These are phyloP conservation scores for Leguminivora glycinivorella DNA, from an alignment of 1,140 invertebrate species.

Conservation along the genomic window DNA sequence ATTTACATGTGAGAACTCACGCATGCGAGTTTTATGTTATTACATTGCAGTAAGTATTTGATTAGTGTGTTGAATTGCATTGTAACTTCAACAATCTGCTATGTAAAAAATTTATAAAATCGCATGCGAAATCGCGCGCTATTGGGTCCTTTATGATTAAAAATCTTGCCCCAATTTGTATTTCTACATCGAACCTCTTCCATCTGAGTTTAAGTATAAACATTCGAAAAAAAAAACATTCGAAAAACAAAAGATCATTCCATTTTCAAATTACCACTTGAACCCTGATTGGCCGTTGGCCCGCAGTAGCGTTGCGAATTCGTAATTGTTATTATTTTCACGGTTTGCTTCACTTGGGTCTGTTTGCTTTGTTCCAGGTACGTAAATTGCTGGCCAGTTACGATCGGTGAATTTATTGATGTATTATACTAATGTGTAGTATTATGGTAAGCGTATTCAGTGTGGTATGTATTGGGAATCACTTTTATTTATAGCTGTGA, in stretches of 20 bases:
- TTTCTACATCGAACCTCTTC: too few species aligned
- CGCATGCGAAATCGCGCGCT: too few species aligned
- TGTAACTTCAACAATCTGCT: too few species aligned
- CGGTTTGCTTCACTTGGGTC: slow-evolving; percentile 25
- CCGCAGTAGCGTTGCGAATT: slow-evolving; percentile 22
- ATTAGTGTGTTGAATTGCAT: too few species aligned
- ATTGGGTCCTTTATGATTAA: too few species aligned
- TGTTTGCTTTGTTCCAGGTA: slow-evolving; percentile 33
- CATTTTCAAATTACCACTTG: slow-evolving; percentile 14
- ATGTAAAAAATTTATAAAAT: too few species aligned
- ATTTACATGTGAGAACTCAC: too few species aligned
- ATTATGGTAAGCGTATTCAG: neutral
- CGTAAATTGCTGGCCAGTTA: slow-evolving; percentile 24
- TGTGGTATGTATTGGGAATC: neutral
- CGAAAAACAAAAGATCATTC: neutral
- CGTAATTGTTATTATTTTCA: slow-evolving; percentile 25
- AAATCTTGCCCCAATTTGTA: too few species aligned
- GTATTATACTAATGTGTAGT: neutral
- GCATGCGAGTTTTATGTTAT: too few species aligned
- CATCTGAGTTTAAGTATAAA: too few species aligned
- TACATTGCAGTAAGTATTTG: too few species aligned
- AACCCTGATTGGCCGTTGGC: slow-evolving; percentile 3
- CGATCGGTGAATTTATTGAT: neutral
- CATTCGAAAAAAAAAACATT: too few species aligned
- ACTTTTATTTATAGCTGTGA: neutral